Evolutionary conservation across 1,140 invertebrate genomes (phyloP), one percentile per base, ranked within the genome.

Genomic region (Penaeus chinensis): DNA sequence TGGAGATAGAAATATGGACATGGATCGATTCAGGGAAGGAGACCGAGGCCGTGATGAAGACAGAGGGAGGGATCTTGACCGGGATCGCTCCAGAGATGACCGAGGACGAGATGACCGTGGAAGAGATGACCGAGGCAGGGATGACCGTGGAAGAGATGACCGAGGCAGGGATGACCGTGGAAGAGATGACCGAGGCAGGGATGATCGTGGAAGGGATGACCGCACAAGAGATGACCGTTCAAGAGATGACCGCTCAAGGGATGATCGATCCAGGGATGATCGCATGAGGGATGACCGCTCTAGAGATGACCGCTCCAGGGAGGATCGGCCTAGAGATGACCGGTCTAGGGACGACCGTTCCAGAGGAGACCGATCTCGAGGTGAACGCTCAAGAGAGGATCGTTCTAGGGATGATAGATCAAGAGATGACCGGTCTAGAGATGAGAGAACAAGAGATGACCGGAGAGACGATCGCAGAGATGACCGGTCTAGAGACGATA

Each of bases 261-360:
- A 83, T 19, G 84, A 86, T 76, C 65, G 84, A n/a, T 80, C 42
- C 84, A 79, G 83, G 24, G 82, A 77, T 27, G 84, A 85, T 18
- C 76, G 84, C 1, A 22, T 47, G 42, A 37, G 84, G 27, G 74
- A 79, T 22, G 84, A 85, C 20, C 76, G 62, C 71, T 32, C 27
- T 32, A 27, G 27, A 74, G 27, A 37, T 74, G 71, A 74, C n/a
- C 27, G 27, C n/a, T 27, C 27, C 24, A 74, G 71, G 24, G 71
- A 74, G 5, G 71, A 74, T 19, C 71, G 71, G 18, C 42, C 71
- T 74, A 27, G 71, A 74, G 71, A 74, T 74, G 71, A 74, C 71
- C 71, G 42, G 20, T 74, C 42, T 37, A 74, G 71, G 42, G 71
- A 74, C 10, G 71, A 74, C 71, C 27, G 27, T 20, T 74, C 71